phyloP scores from a whole-genome alignment of 2,797 vertebrate genomes.

The Mormyrops attenuatus region DNA sequence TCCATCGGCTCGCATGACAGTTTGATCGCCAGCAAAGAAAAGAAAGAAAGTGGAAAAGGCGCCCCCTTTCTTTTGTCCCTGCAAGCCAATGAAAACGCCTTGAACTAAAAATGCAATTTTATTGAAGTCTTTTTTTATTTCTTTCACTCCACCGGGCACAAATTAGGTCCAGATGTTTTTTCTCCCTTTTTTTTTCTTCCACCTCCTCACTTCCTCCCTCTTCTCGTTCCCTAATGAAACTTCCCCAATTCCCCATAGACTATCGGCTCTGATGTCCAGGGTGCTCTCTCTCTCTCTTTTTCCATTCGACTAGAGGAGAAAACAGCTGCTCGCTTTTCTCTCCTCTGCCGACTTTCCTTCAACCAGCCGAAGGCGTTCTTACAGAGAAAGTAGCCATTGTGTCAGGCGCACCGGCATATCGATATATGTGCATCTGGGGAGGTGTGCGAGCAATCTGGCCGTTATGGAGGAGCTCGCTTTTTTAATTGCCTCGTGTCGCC shows the following conservation, averaged over 20 bases:
- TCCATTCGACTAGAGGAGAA: not conserved
- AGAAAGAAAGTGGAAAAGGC: not conserved
- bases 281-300: not conserved
- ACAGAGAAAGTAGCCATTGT: not conserved
- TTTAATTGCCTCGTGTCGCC: not conserved
- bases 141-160: slow-evolving; percentile 35
- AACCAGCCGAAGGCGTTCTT: not conserved
- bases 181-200: slow-evolving; percentile 35
- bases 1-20: slow-evolving; percentile 12
- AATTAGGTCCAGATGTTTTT: slow-evolving; percentile 67
- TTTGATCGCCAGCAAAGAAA: not conserved
- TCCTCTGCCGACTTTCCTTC: not conserved
- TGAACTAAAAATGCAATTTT: slow-evolving; percentile 27
- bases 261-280: not conserved
- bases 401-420: not conserved
- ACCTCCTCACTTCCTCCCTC: slow-evolving; percentile 56
- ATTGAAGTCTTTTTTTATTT: slow-evolving; percentile 15
- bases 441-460: not conserved
- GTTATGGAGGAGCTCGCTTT: not conserved
- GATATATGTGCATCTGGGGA: not conserved
- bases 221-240: slow-evolving; percentile 44
- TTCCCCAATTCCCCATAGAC: not conserved
- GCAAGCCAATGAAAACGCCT: slow-evolving; percentile 16
- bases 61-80: not conserved
- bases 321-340: not conserved